Base-by-base conservation (phyloP, 2,113 vertebrate species). In the Oreocharis arfaki region DNA sequence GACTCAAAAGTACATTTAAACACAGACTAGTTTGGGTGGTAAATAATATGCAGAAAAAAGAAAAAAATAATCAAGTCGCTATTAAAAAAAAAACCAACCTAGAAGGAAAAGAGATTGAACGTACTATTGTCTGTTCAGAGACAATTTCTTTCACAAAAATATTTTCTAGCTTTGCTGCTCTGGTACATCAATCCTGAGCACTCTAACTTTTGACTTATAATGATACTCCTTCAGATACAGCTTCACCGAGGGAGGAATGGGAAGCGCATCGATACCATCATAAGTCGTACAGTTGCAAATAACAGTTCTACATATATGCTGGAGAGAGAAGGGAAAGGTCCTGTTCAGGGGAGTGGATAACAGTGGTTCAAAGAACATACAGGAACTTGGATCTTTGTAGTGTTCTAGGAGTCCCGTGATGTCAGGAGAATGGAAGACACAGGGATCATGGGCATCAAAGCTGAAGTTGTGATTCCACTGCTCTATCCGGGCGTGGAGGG, bases 351-450 rank as follows among this genome's bases (percentile, higher is more conserved):
- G 99, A 20, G 98, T 98, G 67, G 99, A 99, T 18, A 99, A 98
- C 59, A 99, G 99, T 0, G 99, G 99, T 93, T 99, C 99, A 49
- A 99, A 99, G 98, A 99, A 99, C 98, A 99, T 99, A 98, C 99
- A 99, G 69, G 99, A 98, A 55, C 98, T 98, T 0, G 99, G 99
- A 95, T 99, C 99, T 82, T 99, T 99, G 97, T 99, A 99, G 98
- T 99, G 99, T 89, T 98, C 98, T 14, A 99, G 97, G 69, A 99
- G 98, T 27, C 99, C 99, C 0, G 99, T 99, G 94, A 99, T 99
- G 57, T 99, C 99, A 42, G 98, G 97, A 11, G 99, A 99, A 68
- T 98, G 98, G 98, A 99, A 99, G 98, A 99, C 99, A 42, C 99
- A 99, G 5, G 99, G 99, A 89, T 99, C 99, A 1, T 99, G 99